Percentiles rank a stretch among this genome's conserved stretches.
Conservation (phyloP, 1,140 invertebrate species). For the Globodera ellingtonae region DNA sequence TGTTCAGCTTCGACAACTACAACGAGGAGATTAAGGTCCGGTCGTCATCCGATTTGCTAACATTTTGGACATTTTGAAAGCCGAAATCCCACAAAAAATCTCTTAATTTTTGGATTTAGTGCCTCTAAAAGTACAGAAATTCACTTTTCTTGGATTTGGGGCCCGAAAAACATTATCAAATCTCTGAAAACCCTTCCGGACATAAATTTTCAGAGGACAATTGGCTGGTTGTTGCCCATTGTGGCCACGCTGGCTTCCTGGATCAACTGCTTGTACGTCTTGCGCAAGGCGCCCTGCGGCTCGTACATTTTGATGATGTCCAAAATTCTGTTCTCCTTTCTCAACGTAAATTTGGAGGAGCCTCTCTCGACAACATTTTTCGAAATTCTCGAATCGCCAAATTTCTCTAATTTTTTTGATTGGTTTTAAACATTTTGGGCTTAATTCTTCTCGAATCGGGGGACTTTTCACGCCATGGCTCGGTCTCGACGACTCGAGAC, state of each 20-base stretch:
- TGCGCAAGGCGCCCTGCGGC: conserved; percentile 51
- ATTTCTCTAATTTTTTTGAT: too few relatives aligned
- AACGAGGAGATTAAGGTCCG: conserved; percentile 44
- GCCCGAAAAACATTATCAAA: too few relatives aligned
- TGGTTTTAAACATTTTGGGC: too few relatives aligned
- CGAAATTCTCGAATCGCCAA: too few relatives aligned
- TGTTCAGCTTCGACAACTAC: conserved; percentile 54
- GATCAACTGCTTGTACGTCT: conserved; percentile 56
- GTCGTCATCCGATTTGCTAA: background rate
- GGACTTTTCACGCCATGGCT: too few relatives aligned
- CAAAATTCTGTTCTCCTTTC: conserved; percentile 46
- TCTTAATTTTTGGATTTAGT: background rate
- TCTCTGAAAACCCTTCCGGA: too few relatives aligned
- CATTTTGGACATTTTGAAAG: background rate
- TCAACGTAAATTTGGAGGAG: conserved; percentile 26
- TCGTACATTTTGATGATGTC: conserved; percentile 55
- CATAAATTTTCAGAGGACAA: conserved; percentile 31
- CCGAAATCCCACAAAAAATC: background rate
- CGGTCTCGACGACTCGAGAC: too few relatives aligned
- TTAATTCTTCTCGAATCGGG: too few relatives aligned
- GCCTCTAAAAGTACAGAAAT: too few relatives aligned
- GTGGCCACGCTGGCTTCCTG: conserved; percentile 54
- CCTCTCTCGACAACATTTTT: too few relatives aligned
- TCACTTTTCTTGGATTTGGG: too few relatives aligned
- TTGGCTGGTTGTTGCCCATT: conserved; percentile 53